Evolutionary conservation across 2,113 vertebrate species (phyloP).

Genomic region (Aspidoscelis tigris): DNA sequence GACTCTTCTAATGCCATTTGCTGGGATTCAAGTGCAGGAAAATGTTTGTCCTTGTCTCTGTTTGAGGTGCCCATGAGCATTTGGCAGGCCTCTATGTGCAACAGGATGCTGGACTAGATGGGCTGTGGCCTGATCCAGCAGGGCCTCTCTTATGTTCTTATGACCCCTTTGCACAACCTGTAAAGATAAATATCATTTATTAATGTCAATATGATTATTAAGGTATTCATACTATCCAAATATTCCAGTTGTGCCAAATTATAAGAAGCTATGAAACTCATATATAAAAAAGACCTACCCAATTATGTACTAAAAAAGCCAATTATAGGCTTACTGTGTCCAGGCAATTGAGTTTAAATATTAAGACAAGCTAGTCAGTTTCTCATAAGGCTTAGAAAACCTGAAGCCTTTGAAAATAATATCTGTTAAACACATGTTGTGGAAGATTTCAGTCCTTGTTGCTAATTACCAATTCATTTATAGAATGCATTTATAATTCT

Average conservation of each 20-base stretch:
- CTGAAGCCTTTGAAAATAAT: neutral
- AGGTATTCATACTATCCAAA: neutral
- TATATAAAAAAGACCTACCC: neutral
- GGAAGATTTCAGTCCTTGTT: conserved; percentile 6
- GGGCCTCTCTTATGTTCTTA: too few species aligned
- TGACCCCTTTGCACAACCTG: neutral
- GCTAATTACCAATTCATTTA: neutral
- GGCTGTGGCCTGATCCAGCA: too few species aligned
- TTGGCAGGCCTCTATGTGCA: too few species aligned
- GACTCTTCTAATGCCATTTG: too few species aligned
- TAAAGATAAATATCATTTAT: neutral
- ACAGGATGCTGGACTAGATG: too few species aligned
- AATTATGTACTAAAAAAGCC: neutral
- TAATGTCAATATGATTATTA: neutral
- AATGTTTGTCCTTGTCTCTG: too few species aligned
- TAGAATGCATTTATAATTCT: neutral
- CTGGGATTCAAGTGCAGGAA: too few species aligned
- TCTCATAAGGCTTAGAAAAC: conserved; percentile 1
- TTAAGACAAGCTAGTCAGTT: conserved; percentile 20
- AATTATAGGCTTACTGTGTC: conserved; percentile 1
- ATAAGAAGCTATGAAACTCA: neutral
- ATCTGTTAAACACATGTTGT: conserved; percentile 3
- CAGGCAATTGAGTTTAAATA: neutral
- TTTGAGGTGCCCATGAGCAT: too few species aligned
- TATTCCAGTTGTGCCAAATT: neutral